A percentile compares a stretch with the other conserved stretches of the same genome.
Evolutionary conservation across 2,888 invertebrate genomes (phyloP).

Genomic region (Teleiodes luculella): DNA sequence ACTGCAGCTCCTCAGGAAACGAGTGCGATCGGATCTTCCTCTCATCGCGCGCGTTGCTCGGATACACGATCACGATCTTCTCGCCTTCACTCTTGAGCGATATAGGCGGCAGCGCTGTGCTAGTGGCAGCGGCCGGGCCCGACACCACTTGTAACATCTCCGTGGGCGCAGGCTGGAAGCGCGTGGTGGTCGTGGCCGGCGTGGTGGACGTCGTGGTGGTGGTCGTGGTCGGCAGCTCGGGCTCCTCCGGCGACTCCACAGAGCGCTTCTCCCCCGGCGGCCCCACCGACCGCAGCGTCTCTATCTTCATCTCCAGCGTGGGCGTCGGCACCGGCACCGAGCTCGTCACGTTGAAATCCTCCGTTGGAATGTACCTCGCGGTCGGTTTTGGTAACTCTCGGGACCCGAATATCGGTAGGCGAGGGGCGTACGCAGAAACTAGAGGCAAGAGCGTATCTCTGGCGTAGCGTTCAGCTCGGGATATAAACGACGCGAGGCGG

Average conservation of each 20-base stretch:
- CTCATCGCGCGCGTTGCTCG: conserved; percentile 71
- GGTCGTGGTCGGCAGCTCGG: conserved; percentile 52
- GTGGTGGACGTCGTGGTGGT: conserved; percentile 45
- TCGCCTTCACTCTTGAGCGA: conserved; percentile 63
- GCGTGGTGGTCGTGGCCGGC: conserved; percentile 42
- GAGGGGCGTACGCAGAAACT: conserved; percentile 88
- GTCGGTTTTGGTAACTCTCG: conserved; percentile 67
- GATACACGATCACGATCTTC: conserved; percentile 73
- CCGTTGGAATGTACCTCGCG: conserved; percentile 82
- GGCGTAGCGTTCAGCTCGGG: conserved; percentile 89
- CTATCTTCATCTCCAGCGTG: conserved; percentile 73
- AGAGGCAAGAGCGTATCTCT: conserved; percentile 86
- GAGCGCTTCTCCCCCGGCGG: conserved; percentile 66
- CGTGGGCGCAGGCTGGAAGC: conserved; percentile 52
- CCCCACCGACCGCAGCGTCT: conserved; percentile 58
- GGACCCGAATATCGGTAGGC: conserved; percentile 80
- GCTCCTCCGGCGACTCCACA: conserved; percentile 63
- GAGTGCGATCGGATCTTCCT: conserved; percentile 71
- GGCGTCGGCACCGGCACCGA: conserved; percentile 66
- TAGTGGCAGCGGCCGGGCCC: conserved; percentile 54
- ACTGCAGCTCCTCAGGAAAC: conserved; percentile 71
- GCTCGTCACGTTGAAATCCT: conserved; percentile 53
- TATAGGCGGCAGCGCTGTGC: conserved; percentile 67
- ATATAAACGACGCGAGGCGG: conserved; percentile 86
- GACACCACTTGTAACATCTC: conserved; percentile 62